These are phyloP conservation scores for Fregata magnificens DNA, from an alignment of 2,113 vertebrate genomes.

Conservation along the genomic window DNA sequence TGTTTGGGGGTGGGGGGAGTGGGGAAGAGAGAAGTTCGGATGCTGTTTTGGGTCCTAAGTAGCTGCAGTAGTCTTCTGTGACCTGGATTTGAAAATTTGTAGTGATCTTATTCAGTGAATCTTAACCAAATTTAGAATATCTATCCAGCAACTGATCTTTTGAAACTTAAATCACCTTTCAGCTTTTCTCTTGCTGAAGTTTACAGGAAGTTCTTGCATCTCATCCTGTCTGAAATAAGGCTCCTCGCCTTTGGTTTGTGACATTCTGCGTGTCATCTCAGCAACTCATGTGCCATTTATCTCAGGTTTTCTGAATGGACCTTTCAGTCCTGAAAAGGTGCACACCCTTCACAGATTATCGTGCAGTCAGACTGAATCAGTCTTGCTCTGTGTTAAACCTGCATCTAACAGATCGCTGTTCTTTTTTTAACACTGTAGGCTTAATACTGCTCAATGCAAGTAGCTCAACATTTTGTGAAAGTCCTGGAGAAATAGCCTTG, in stretches of 20 bases:
- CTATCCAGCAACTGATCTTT: neutral
- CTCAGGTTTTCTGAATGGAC: slow-evolving; percentile 45
- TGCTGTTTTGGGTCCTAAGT: neutral
- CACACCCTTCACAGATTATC: neutral
- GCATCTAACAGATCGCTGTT: neutral
- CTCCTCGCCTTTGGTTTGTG: neutral
- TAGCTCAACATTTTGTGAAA: neutral
- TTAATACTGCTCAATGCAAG: neutral
- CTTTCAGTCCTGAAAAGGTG: neutral
- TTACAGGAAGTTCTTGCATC: neutral
- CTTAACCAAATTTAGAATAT: neutral
- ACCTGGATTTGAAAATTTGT: neutral
- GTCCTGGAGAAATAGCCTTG: neutral
- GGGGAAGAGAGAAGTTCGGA: neutral
- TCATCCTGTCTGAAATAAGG: neutral
- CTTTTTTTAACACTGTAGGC: neutral
- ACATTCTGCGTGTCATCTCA: neutral
- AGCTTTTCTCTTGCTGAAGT: neutral
- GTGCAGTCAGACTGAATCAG: neutral
- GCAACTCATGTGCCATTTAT: slow-evolving; percentile 42
- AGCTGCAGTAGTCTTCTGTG: neutral
- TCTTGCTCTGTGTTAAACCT: neutral
- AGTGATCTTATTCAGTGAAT: neutral
- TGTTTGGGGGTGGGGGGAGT: neutral
- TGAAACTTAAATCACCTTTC: neutral